These are phyloP conservation scores for Anomalospiza imberbis DNA, from an alignment of 2,797 vertebrate species.

Conservation along the genomic window DNA sequence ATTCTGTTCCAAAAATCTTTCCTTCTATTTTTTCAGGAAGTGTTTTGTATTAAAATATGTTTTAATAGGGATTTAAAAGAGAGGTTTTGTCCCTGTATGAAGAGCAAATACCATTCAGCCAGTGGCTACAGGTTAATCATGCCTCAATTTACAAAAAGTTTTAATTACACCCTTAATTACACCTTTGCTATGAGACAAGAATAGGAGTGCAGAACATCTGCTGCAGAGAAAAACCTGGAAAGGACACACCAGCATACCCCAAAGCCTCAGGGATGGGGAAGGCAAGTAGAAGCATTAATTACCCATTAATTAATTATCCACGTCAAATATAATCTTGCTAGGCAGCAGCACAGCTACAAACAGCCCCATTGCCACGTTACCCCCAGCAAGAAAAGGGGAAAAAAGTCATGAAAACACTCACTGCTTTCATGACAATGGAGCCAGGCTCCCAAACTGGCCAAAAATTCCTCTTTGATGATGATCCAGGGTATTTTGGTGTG, in stretches of 20 bases:
- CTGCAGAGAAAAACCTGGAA: not conserved
- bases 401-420: not conserved
- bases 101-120: not conserved
- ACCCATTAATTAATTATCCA: not conserved
- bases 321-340: not conserved
- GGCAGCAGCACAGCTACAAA: not conserved
- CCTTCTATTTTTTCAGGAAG: not conserved
- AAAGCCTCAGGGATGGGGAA: not conserved
- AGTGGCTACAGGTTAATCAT: not conserved
- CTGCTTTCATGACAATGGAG: not conserved
- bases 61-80: not conserved
- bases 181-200: not conserved
- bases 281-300: not conserved
- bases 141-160: not conserved
- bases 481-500: not conserved
- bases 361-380: not conserved
- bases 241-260: rapidly evolving
- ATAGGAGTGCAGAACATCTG: rapidly evolving
- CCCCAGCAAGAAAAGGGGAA: rapidly evolving
- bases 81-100: not conserved
- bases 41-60: rapidly evolving
- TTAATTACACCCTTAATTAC: not conserved
- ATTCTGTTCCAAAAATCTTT: not conserved
- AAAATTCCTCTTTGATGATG: not conserved
- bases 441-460: not conserved